phyloP scores from a whole-genome alignment of 2,797 vertebrate genomes.

The Chaetophractus vellerosus region DNA sequence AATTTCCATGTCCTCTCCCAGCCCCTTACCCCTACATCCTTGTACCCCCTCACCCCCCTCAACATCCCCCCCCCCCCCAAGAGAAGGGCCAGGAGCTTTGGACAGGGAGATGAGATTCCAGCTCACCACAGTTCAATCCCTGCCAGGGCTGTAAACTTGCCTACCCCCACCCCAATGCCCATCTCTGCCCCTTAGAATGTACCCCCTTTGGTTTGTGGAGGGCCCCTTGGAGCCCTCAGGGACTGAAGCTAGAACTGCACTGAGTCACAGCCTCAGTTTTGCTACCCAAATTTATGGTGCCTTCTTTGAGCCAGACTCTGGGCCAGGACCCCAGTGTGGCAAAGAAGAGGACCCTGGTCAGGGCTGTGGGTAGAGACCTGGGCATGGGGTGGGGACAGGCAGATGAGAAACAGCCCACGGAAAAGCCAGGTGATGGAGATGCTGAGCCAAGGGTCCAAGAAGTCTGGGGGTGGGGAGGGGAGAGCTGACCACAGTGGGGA shows the following conservation, averaged over 20 bases:
- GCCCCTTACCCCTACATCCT: too few relatives aligned
- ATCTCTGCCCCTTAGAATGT: neutral
- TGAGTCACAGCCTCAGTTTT: neutral
- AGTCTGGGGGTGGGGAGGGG: neutral
- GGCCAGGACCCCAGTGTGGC: neutral
- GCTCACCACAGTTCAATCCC: too few relatives aligned
- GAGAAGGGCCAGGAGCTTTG: neutral
- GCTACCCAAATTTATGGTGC: neutral
- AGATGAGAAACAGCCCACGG: neutral
- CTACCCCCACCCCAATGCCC: fast-evolving
- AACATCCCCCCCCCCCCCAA: neutral
- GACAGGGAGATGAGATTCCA: neutral
- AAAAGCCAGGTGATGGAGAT: neutral
- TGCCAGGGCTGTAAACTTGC: too few relatives aligned
- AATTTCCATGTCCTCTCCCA: neutral
- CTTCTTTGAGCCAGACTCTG: neutral
- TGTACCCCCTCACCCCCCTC: too few relatives aligned
- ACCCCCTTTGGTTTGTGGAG: too few relatives aligned
- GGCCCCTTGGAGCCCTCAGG: neutral
- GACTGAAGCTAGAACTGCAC: neutral
- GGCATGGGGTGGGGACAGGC: neutral
- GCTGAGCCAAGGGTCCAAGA: too few relatives aligned
- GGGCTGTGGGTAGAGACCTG: neutral
- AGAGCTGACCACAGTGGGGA: neutral
- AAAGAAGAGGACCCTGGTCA: neutral